Base-by-base conservation (phyloP, 2,888 invertebrate species). In the Tromatobia lineatoria region DNA sequence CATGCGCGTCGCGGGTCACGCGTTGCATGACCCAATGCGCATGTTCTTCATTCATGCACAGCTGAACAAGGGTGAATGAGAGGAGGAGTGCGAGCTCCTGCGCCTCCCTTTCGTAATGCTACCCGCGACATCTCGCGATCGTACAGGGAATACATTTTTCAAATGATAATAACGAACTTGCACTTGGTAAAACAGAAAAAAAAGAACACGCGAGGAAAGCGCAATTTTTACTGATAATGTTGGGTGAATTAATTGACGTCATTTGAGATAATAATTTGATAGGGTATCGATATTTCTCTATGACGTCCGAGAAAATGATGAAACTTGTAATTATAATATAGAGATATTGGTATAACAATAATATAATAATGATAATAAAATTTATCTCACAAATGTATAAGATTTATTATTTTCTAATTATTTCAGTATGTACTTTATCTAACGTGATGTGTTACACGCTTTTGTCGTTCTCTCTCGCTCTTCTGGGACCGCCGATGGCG, bases 21-120 rank as follows among this genome's bases (percentile, higher is more conserved):
- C 67, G 34, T 25, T 70, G 70, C 61, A 66, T 38, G 47, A 50
- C 64, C 54, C 70, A 67, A 59, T 67, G 78, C 81, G 84, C 79
- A 78, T 70, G 78, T 47, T n/a, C 54, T 47, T 59, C 45, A 70
- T 69, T 47, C 50, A 23, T 34, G 13, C 38, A 15, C 25, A n/a
- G 3, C 8, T 20, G 23, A 20, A 18, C 29, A 47, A 64, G 70
- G 71, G 52, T 29, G 71, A 79, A 79, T 38, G 52, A 79, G 61
- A 18, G 57, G 0, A 13, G 38, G 23, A 8, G n/a, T n/a, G 23
- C 10, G 18, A 38, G 20, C 42, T 20, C 20, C 38, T 8, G 15
- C 25, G 10, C 0, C 3, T 11, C 15, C 23, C 38, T 34, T 23
- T 59, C 38, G 70, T 10, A 3, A 38, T 61, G 34, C 57, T 1